Evolutionary conservation across 2,113 vertebrate genomes (phyloP).

Genomic region (Corydoras maculifer): DNA sequence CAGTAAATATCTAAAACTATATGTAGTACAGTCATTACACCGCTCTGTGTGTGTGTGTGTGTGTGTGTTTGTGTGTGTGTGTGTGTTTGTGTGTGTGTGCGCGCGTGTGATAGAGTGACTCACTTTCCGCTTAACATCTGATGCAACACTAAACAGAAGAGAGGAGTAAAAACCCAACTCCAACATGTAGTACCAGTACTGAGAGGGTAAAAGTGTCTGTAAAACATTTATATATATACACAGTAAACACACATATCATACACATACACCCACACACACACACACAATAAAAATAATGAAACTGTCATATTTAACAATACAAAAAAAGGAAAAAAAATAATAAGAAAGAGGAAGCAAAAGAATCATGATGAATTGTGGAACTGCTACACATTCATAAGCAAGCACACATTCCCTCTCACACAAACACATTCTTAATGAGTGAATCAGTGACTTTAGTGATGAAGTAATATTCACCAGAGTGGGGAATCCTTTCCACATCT

Average conservation of each 20-base stretch:
- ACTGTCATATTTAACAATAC: no score
- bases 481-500: slow-evolving; percentile 90
- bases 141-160: slow-evolving; percentile 87
- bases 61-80: no score
- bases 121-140: slow-evolving; percentile 91
- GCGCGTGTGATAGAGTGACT: slow-evolving; percentile 32
- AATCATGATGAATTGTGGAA: no score
- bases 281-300: neutral
- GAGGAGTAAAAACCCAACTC: slow-evolving; percentile 90
- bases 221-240: neutral
- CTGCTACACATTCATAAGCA: neutral
- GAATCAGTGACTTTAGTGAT: no score
- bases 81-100: no score
- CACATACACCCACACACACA: neutral
- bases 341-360: no score
- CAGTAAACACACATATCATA: no score
- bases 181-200: slow-evolving; percentile 97
- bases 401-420: neutral
- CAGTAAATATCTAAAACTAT: no score
- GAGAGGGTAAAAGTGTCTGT: slow-evolving; percentile 75
- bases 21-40: no score
- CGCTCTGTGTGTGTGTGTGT: neutral
- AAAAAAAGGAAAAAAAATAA: no score
- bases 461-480: slow-evolving; percentile 72
- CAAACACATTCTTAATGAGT: neutral